phyloP scores from a whole-genome alignment of 2,888 invertebrate genomes.

The Subacronicta megacephala region DNA sequence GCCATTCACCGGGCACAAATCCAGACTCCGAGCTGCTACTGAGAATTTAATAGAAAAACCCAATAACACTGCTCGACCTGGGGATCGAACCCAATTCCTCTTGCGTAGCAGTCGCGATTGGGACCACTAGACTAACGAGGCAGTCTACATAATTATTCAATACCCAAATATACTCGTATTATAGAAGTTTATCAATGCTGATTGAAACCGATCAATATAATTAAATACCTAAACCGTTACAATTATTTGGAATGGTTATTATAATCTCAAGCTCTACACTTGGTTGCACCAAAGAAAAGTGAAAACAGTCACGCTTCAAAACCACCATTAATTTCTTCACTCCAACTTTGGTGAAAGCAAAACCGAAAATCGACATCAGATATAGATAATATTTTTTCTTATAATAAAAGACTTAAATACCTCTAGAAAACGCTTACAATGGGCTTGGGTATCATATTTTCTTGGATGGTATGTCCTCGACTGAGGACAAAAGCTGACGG shows the following conservation, averaged over 20 bases:
- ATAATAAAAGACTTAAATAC: conserved; percentile 28
- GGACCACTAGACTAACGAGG: too few species aligned
- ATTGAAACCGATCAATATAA: too few species aligned
- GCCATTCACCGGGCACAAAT: too few species aligned
- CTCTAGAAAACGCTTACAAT: conserved; percentile 57
- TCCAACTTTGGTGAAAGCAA: conserved; percentile 40
- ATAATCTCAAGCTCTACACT: conserved; percentile 17
- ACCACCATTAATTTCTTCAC: conserved; percentile 33
- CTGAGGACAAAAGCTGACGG: conserved; percentile 76
- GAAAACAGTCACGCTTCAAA: conserved; percentile 45
- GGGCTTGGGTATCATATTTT: conserved; percentile 70
- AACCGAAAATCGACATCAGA: conserved; percentile 27
- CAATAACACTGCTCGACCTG: too few species aligned
- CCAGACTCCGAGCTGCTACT: too few species aligned
- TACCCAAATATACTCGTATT: too few species aligned
- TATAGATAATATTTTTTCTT: conserved; percentile 32
- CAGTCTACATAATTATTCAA: too few species aligned
- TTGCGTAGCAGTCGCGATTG: too few species aligned
- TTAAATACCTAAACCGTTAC: background rate
- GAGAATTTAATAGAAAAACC: too few species aligned
- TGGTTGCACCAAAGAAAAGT: conserved; percentile 37
- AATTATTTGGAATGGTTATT: background rate
- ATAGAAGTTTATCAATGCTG: too few species aligned
- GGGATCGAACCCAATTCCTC: too few species aligned
- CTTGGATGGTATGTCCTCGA: conserved; percentile 68